Base-by-base conservation (phyloP, 1,140 invertebrate genomes). In the Drosophila arawakana region DNA sequence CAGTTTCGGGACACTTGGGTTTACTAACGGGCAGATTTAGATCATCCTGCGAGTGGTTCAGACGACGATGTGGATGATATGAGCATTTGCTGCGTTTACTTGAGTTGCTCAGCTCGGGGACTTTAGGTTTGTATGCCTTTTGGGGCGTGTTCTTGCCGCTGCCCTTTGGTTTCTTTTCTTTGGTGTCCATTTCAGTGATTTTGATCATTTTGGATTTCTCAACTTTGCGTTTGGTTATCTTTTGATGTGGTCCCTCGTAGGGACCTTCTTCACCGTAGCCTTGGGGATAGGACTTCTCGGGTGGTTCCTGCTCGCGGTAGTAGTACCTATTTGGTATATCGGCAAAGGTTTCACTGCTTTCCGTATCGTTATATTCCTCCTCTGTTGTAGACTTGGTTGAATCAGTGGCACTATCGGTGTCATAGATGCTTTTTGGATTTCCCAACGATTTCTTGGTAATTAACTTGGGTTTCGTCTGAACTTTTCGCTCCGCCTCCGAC, bases 291-390 rank as follows among this genome's bases (percentile, higher is more conserved):
- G 18, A 21, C 2, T 25, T 15, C 47, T 88, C 83, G 2, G 83
- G 60, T 0, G 63, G 70, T 1, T 80, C 44, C 11, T 69, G 41
- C 4, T 88, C 83, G 2, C 62, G 57, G n/a, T 83, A 88, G n/a
- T 78, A 54, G 18, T 88, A 78, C 2, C 83, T 66, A n/a, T 89
- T 74, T 7, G 83, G 83, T n/a, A 88, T 89, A 44, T 80, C 77
- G 0, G 52, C 65, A 25, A 75, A 88, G 0, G 46, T 44, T 15
- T 86, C 83, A 43, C 76, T 83, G 7, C 15, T 49, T 1, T 25
- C 9, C 21, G 30, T 37, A 8, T 89, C 82, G 34, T 67, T 63
- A n/a, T 88, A 66, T 0, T 69, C 63, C 7, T 44, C 15, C 1
- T 52, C 41, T 1, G 66, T 58, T 0, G 68, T 62, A 9, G 58